phyloP scores from a whole-genome alignment of 2,113 vertebrate genomes.

The Datnioides undecimradiatus region DNA sequence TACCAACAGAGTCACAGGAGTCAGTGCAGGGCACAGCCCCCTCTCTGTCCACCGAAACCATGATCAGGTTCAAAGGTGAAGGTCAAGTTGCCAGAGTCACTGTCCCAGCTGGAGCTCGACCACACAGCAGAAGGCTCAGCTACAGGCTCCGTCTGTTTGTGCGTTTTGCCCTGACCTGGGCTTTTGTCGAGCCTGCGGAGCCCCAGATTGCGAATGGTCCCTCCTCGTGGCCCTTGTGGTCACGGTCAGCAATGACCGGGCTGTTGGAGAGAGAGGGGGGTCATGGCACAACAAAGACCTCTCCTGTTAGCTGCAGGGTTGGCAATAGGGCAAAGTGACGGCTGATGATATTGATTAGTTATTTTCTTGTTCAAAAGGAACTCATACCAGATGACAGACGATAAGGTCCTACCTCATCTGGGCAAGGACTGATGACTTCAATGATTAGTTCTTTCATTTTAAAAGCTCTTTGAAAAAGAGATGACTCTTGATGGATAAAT shows the following conservation, averaged over 20 bases:
- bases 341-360: constrained; percentile 65
- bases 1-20: constrained; percentile 65
- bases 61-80: constrained; percentile 72
- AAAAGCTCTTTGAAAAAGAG: background rate
- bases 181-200: constrained; percentile 65
- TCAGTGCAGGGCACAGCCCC: constrained; percentile 48
- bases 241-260: constrained; percentile 60
- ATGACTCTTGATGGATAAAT: background rate
- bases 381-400: constrained; percentile 21
- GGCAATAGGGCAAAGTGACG: constrained; percentile 55
- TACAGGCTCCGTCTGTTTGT: constrained; percentile 72
- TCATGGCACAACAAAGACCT: constrained; percentile 69
- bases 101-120: constrained; percentile 78
- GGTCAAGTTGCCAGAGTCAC: constrained; percentile 80
- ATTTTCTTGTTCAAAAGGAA: constrained; percentile 32
- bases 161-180: constrained; percentile 70
- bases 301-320: constrained; percentile 69
- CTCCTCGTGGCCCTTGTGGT: constrained; percentile 69
- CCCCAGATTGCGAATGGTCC: constrained; percentile 69
- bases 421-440: constrained; percentile 3
- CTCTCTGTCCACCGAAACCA: constrained; percentile 55
- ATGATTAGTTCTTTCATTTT: background rate
- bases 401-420: constrained; percentile 22
- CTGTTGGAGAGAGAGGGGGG: constrained; percentile 53
- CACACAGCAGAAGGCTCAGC: constrained; percentile 72